phyloP scores from a whole-genome alignment of 1,140 invertebrate species.

The Drosophila sp. region DNA sequence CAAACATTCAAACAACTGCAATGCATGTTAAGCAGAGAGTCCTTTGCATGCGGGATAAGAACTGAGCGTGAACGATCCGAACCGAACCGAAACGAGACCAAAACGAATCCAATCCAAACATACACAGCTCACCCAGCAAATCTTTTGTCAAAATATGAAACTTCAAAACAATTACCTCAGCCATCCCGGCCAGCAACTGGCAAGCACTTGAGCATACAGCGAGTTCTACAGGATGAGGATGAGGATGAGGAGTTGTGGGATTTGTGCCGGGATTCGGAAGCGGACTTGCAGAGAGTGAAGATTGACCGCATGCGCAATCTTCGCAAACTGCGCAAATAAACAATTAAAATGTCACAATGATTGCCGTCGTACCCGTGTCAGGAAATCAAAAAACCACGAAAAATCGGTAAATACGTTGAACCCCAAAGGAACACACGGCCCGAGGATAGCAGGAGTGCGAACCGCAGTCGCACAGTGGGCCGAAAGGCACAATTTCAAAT shows the following conservation, averaged over 20 bases:
- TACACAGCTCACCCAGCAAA: slow-evolving; percentile 64
- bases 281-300: background rate
- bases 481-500: too few relatives aligned
- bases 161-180: slow-evolving; percentile 59
- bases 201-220: slow-evolving; percentile 56
- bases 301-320: slow-evolving; percentile 55
- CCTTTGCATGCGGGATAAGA: slow-evolving; percentile 30
- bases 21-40: slow-evolving; percentile 31
- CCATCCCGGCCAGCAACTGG: slow-evolving; percentile 22
- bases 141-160: slow-evolving; percentile 68
- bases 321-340: slow-evolving; percentile 79
- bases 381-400: slow-evolving; percentile 77
- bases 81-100: slow-evolving; percentile 9
- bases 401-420: slow-evolving; percentile 73
- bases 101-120: slow-evolving; percentile 20
- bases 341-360: slow-evolving; percentile 84
- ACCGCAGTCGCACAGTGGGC: too few relatives aligned
- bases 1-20: slow-evolving; percentile 39
- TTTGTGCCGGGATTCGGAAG: slow-evolving; percentile 24
- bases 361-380: slow-evolving; percentile 78
- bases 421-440: slow-evolving; percentile 53
- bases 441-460: background rate
- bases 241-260: slow-evolving; percentile 26
- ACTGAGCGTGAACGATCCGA: too few relatives aligned
- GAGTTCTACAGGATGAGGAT: slow-evolving; percentile 13